phyloP scores from a whole-genome alignment of 2,888 invertebrate species.

The Celastrina argiolus region DNA sequence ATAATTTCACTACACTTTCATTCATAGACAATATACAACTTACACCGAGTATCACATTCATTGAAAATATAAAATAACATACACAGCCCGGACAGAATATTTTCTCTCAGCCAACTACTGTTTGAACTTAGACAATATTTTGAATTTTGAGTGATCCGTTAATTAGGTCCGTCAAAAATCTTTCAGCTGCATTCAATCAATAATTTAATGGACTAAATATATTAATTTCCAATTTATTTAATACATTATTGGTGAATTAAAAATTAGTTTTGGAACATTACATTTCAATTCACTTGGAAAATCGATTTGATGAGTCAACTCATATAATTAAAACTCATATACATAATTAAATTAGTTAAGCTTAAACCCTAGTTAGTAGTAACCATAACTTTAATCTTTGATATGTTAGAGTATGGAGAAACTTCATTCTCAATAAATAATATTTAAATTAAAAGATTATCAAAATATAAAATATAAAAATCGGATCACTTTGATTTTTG shows the following conservation, averaged over 20 bases:
- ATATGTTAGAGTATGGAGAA: not conserved
- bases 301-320: too few relatives aligned
- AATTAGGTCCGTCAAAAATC: not conserved
- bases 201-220: not conserved
- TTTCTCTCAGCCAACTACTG: slow-evolving; percentile 1
- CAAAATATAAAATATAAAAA: not conserved
- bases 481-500: slow-evolving; percentile 8
- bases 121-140: not conserved
- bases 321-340: too few relatives aligned
- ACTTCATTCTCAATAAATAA: not conserved
- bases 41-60: slow-evolving; percentile 35
- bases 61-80: slow-evolving; percentile 26
- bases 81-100: slow-evolving; percentile 16
- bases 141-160: not conserved
- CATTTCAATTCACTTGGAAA: too few relatives aligned
- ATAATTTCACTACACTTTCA: slow-evolving; percentile 17
- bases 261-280: too few relatives aligned
- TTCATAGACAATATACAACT: slow-evolving; percentile 26
- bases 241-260: too few relatives aligned
- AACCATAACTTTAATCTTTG: not conserved
- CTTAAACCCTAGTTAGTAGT: not conserved
- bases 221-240: too few relatives aligned
- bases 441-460: not conserved
- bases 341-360: not conserved
- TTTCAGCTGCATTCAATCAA: too few relatives aligned